Conservation (phyloP, 2,113 vertebrate genomes). For the Gymnorhina tibicen region DNA sequence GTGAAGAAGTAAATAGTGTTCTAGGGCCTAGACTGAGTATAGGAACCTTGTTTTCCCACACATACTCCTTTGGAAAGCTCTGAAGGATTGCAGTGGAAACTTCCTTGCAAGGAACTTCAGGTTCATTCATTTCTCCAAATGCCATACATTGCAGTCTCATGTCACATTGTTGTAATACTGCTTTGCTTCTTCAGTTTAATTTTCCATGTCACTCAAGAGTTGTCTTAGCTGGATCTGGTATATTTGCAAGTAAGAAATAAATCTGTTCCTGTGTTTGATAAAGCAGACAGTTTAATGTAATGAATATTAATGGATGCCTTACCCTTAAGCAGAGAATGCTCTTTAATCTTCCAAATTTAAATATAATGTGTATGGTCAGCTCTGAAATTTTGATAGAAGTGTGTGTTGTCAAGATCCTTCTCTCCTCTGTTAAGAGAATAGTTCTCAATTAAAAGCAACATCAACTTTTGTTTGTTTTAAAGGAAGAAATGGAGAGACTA, state of each 20-base stretch:
- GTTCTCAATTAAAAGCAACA: background rate
- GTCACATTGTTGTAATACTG: background rate
- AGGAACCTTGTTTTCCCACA: background rate
- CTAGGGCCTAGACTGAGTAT: background rate
- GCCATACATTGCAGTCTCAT: rapidly evolving
- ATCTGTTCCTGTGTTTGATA: background rate
- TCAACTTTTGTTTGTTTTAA: background rate
- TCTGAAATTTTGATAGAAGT: background rate
- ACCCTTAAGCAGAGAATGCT: background rate
- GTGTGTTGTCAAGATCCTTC: background rate
- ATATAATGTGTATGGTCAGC: background rate
- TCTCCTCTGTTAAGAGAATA: background rate
- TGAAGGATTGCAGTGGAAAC: background rate
- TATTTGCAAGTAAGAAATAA: background rate
- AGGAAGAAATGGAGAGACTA: constrained; percentile 94
- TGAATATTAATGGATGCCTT: background rate
- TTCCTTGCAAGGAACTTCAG: background rate
- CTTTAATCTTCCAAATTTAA: background rate
- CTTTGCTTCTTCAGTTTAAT: background rate
- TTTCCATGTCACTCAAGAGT: background rate
- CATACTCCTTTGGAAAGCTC: background rate
- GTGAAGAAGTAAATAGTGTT: background rate
- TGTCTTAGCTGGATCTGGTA: background rate
- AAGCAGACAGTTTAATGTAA: background rate
- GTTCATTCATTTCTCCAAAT: background rate